Percentiles rank a stretch among this genome's conserved stretches.
These are phyloP conservation scores for Aegotheles bennettii DNA, from an alignment of 2,113 vertebrate species.

Conservation along the genomic window DNA sequence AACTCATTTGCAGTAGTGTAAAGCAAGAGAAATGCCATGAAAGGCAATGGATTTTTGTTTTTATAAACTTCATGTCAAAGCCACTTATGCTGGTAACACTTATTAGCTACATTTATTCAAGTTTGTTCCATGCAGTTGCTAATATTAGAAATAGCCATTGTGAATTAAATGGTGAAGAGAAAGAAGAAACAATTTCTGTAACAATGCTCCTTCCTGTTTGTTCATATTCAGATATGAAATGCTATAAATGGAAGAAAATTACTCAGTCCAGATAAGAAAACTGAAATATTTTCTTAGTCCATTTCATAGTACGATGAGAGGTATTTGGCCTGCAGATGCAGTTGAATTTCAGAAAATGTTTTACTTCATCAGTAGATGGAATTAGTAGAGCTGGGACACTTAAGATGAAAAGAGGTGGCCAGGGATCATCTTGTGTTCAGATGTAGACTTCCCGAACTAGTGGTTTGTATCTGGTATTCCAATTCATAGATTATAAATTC, in stretches of 20 bases:
- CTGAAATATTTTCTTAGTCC: background rate
- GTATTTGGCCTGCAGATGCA: background rate
- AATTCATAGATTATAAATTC: constrained; percentile 20
- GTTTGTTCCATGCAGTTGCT: background rate
- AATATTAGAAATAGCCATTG: background rate
- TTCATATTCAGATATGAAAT: background rate
- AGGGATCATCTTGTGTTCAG: background rate
- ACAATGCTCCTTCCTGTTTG: background rate
- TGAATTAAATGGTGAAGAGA: background rate
- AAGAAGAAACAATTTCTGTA: background rate
- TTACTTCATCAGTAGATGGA: background rate
- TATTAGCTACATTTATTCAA: background rate
- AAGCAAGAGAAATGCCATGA: background rate
- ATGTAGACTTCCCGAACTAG: background rate
- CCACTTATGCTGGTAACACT: background rate
- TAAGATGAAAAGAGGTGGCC: background rate
- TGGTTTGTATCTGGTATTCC: background rate
- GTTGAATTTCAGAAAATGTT: background rate
- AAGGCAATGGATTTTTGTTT: background rate
- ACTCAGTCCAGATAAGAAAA: background rate
- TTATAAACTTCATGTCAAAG: background rate
- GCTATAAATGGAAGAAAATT: background rate
- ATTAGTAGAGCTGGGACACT: background rate
- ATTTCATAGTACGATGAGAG: background rate
- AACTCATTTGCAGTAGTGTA: background rate